Base-by-base conservation (phyloP, 2,888 invertebrate genomes). In the Troides helena region DNA sequence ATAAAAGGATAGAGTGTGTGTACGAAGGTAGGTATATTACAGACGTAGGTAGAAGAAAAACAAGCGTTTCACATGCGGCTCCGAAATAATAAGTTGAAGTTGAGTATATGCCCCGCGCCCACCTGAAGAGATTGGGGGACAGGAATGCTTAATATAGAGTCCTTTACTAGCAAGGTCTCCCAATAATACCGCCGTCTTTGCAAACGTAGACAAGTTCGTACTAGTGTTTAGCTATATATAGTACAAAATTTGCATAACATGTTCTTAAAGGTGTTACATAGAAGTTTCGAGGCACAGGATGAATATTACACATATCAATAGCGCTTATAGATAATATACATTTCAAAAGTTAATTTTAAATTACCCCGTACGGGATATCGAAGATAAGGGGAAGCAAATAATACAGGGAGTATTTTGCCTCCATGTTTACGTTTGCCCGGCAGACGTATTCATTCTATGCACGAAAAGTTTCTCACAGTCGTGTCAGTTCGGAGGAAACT, bases 111-210 rank as follows among this genome's bases (percentile, higher is more conserved):
- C 82, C 81, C 82, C 81, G 80, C 75, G 77, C 85, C 87, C 89
- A 89, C 90, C 90, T 90, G 89, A 85, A 87, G 87, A 89, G 87
- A 88, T 89, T 85, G 87, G 87, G 81, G 85, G 83, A 85, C 85
- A 86, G 89, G 90, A 92, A 92, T 92, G 88, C 91, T 90, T 91
- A 92, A 92, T 92, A 92, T 91, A 90, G 85, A 87, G 86, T 87
- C 89, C 87, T 89, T 90, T 89, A 88, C 88, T 86, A 87, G 87
- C 88, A 90, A 84, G 86, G 83, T 84, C 84, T 80, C 85, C 85
- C 86, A 89, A 92, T 91, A 92, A 91, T 88, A 91, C 84, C 83
- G 85, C 87, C 81, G 83, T 83, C 82, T 85, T 82, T 75, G 79
- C 85, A 84, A 81, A 81, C 80, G 78, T 77, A 74, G 75, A 75